Evolutionary conservation across 2,888 invertebrate genomes (phyloP).

Genomic region (Ochropleura leucogaster): DNA sequence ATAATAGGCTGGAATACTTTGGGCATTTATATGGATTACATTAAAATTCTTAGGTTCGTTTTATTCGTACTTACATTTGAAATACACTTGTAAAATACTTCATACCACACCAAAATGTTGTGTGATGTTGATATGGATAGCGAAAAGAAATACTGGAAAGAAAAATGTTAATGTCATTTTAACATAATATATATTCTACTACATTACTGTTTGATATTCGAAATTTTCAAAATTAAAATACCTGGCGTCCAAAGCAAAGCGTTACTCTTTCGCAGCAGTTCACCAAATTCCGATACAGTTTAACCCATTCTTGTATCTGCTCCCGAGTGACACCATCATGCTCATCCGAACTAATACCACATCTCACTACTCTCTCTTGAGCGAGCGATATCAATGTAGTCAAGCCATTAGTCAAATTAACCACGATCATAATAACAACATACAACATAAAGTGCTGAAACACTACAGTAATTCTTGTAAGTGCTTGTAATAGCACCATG

Average conservation of each 20-base stretch:
- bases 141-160: constrained; percentile 24
- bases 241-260: constrained; percentile 19
- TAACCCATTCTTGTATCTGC: constrained; percentile 15
- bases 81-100: background rate
- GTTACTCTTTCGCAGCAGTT: constrained; percentile 12
- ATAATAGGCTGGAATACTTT: too few relatives aligned
- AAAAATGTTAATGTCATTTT: background rate
- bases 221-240: background rate
- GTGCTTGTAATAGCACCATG: background rate
- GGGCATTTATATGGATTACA: too few relatives aligned
- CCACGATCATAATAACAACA: constrained; percentile 1
- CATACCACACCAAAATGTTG: background rate
- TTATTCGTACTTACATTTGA: constrained; percentile 12
- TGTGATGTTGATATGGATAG: background rate
- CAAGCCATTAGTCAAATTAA: background rate
- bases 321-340: constrained; percentile 4
- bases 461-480: background rate
- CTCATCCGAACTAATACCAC: background rate
- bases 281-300: constrained; percentile 14
- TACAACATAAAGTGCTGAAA: background rate
- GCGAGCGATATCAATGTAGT: background rate
- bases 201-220: too few relatives aligned
- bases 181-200: background rate
- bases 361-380: background rate
- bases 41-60: too few relatives aligned